Conservation (phyloP, 2,888 invertebrate species). For the Drosophila pseudotalamancana region DNA sequence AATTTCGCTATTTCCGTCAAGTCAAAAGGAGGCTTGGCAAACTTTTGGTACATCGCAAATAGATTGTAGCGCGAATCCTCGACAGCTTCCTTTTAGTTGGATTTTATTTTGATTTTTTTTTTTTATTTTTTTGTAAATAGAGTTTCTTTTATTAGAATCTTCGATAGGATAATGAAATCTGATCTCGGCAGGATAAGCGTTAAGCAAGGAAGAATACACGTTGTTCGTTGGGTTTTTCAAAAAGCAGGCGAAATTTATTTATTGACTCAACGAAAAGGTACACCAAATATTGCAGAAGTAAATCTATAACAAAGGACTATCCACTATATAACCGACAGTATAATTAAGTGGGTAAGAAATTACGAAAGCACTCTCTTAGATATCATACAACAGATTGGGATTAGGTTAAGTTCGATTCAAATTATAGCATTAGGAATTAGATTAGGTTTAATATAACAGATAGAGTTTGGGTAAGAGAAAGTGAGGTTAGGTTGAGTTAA, state of each 20-base stretch:
- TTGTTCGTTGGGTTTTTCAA: constrained; percentile 44
- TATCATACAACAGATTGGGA: background rate
- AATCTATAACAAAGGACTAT: constrained; percentile 19
- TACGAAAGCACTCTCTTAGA: background rate
- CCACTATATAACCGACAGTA: constrained; percentile 46
- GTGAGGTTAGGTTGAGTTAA: background rate
- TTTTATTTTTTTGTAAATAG: constrained; percentile 30
- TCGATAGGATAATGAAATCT: constrained; percentile 6
- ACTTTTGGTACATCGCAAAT: constrained; percentile 84
- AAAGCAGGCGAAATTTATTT: constrained; percentile 52
- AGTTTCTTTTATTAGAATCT: constrained; percentile 44
- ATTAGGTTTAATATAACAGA: background rate
- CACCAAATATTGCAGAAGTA: constrained; percentile 63
- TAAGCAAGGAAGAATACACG: constrained; percentile 57
- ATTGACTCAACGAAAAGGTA: constrained; percentile 52
- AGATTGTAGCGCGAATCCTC: constrained; percentile 84
- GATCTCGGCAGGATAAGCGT: constrained; percentile 27
- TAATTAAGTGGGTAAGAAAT: background rate
- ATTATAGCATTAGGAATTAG: background rate
- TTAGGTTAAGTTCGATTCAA: background rate
- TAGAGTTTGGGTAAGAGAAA: background rate
- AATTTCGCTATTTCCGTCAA: constrained; percentile 83
- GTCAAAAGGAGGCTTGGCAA: constrained; percentile 83
- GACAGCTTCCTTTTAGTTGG: constrained; percentile 76
- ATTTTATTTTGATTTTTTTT: constrained; percentile 1